Evolutionary conservation across 2,888 invertebrate species (phyloP).

Genomic region (Andricus quercusramuli): DNA sequence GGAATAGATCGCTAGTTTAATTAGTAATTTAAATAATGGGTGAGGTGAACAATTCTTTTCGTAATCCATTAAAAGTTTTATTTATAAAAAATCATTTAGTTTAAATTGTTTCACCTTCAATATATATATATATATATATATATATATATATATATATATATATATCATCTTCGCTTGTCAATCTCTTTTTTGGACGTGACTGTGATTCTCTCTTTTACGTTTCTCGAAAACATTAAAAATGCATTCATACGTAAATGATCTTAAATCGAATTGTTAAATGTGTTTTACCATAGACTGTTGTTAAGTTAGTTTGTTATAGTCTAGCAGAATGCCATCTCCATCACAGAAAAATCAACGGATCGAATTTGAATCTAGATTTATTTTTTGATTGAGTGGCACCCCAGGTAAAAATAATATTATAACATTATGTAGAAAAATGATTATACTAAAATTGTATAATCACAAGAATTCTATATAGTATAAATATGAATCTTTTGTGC

Average conservation of each 20-base stretch:
- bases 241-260: conserved; percentile 33
- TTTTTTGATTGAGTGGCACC: conserved; percentile 27
- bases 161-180: neutral
- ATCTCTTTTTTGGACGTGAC: conserved; percentile 12
- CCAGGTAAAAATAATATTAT: conserved; percentile 28
- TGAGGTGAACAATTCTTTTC: neutral
- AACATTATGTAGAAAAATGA: neutral
- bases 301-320: conserved; percentile 51
- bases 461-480: neutral
- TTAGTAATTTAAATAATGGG: neutral
- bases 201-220: conserved; percentile 4
- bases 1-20: too few relatives aligned
- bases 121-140: too few relatives aligned
- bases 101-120: neutral
- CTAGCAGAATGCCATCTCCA: conserved; percentile 48
- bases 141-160: neutral
- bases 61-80: neutral
- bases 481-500: neutral
- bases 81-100: too few relatives aligned
- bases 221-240: neutral
- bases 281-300: conserved; percentile 51
- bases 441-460: neutral
- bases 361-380: neutral
- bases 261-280: conserved; percentile 47
- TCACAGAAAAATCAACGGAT: conserved; percentile 42